Evolutionary conservation across 2,888 invertebrate genomes (phyloP).

Genomic region (Apotomis capreana): DNA sequence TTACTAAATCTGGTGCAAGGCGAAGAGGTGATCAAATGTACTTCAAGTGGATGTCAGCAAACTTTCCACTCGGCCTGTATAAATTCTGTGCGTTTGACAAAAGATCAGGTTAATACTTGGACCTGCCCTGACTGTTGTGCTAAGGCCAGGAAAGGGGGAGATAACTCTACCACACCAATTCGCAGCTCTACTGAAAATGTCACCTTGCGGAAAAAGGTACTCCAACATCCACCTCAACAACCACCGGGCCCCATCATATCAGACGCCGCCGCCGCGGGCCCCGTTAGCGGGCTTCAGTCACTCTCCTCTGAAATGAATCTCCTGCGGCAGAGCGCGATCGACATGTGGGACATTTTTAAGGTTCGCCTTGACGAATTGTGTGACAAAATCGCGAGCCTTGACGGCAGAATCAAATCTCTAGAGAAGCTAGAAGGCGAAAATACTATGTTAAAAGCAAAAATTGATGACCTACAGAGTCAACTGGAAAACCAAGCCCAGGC

Average conservation of each 20-base stretch:
- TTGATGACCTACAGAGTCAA: not conserved
- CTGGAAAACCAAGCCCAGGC: constrained; percentile 1
- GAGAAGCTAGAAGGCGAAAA: not conserved
- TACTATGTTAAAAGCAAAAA: not conserved
- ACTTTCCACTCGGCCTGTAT: not conserved
- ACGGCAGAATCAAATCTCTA: not conserved
- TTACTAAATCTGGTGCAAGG: not conserved
- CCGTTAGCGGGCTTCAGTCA: not conserved
- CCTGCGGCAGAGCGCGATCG: not conserved
- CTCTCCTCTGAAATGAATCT: constrained; percentile 5
- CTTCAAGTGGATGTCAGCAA: not conserved
- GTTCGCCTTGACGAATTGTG: not conserved
- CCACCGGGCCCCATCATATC: not conserved
- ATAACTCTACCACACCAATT: not conserved
- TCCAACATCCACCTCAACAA: too few relatives aligned
- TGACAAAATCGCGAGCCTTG: not conserved
- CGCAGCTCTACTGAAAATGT: not conserved
- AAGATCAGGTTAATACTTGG: not conserved
- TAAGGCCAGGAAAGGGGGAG: not conserved
- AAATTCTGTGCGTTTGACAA: not conserved
- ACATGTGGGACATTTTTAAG: not conserved
- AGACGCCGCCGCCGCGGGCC: not conserved
- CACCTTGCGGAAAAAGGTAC: not conserved
- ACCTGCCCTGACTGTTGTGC: constrained; percentile 2
- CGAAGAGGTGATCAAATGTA: not conserved